Conservation (phyloP, 2,113 vertebrate species). For the Trogon melanurus region DNA sequence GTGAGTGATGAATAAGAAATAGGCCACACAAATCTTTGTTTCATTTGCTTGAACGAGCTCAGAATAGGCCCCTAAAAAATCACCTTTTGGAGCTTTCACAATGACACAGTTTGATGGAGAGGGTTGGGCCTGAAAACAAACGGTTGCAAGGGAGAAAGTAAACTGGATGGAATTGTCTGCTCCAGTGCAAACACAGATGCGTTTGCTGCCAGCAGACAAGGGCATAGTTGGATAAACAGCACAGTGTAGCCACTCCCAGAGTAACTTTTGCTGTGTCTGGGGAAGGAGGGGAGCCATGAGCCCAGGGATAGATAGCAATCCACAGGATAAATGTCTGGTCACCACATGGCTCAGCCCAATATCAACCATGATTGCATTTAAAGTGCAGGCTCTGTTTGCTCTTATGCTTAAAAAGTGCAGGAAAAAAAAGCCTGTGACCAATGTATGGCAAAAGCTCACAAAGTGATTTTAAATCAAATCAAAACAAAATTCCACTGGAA, state of each 20-base stretch:
- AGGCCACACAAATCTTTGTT: background rate
- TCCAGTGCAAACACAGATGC: background rate
- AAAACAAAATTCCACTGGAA: slow-evolving; percentile 42
- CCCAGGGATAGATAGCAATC: background rate
- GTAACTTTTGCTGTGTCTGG: background rate
- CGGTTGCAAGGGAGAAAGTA: background rate
- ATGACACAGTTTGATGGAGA: background rate
- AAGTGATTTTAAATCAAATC: slow-evolving; percentile 19
- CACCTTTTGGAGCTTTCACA: background rate
- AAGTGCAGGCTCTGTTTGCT: background rate
- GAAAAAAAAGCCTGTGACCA: background rate
- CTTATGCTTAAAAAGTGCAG: background rate
- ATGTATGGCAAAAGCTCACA: background rate
- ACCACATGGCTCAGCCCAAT: background rate
- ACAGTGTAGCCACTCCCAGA: background rate
- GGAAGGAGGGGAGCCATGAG: background rate
- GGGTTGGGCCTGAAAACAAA: background rate
- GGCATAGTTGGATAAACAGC: background rate
- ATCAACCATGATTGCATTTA: background rate
- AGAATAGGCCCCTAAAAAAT: background rate
- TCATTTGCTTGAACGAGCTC: background rate
- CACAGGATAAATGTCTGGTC: background rate
- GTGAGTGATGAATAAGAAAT: background rate
- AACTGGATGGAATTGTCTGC: background rate
- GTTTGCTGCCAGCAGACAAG: slow-evolving; percentile 13